Percentiles rank a stretch among this genome's conserved stretches.
These are phyloP conservation scores for Nymphalis io DNA, from an alignment of 1,140 invertebrate genomes.

Conservation along the genomic window DNA sequence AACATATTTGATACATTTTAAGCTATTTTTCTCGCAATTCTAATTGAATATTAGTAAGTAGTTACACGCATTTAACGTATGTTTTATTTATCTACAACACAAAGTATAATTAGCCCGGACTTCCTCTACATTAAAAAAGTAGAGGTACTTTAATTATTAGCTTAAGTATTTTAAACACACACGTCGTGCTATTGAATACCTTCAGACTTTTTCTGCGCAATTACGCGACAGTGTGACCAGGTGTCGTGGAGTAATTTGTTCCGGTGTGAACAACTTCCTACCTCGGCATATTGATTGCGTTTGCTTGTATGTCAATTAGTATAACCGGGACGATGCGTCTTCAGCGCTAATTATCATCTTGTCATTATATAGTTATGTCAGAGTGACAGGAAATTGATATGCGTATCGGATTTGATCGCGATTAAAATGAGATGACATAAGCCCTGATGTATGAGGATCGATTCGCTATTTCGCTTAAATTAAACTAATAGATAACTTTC, in stretches of 20 bases:
- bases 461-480: neutral
- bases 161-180: neutral
- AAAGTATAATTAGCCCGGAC: too few species aligned
- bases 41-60: too few species aligned
- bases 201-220: neutral
- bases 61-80: too few species aligned
- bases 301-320: slow-evolving; percentile 78
- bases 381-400: slow-evolving; percentile 59
- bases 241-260: slow-evolving; percentile 18
- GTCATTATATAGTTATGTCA: slow-evolving; percentile 62
- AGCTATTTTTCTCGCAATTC: too few species aligned
- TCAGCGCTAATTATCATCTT: slow-evolving; percentile 73
- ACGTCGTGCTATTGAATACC: neutral
- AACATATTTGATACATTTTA: too few species aligned
- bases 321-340: slow-evolving; percentile 72
- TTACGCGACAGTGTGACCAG: slow-evolving; percentile 22
- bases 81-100: too few species aligned
- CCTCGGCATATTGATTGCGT: slow-evolving; percentile 73
- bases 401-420: slow-evolving; percentile 42
- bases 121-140: too few species aligned
- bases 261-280: slow-evolving; percentile 57
- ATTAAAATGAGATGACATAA: slow-evolving; percentile 26
- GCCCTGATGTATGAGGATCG: slow-evolving; percentile 6
- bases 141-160: too few species aligned
- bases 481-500: neutral